phyloP scores from a whole-genome alignment of 2,888 invertebrate genomes.

The Perdita meconis region DNA sequence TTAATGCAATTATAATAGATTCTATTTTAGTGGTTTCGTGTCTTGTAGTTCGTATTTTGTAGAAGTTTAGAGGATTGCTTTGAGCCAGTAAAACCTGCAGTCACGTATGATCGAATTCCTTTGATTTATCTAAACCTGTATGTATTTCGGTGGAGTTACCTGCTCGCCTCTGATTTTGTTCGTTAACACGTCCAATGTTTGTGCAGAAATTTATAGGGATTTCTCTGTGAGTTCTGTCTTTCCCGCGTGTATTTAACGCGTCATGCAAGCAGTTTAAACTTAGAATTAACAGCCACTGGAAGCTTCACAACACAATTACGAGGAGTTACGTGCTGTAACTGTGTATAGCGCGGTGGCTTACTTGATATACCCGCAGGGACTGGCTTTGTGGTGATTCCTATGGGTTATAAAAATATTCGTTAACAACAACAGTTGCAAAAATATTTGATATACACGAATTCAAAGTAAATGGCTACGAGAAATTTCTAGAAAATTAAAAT shows the following conservation, averaged over 20 bases:
- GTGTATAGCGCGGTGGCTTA: not conserved
- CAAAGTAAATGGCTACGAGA: no score
- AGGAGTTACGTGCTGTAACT: not conserved
- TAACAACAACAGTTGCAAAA: no score
- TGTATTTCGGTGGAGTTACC: constrained; percentile 13
- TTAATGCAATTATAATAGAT: no score
- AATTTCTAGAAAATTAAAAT: no score
- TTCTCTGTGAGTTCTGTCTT: constrained; percentile 37
- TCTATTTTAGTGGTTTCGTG: no score
- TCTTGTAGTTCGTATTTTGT: no score
- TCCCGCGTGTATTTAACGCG: constrained; percentile 4
- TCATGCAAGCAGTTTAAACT: constrained; percentile 10
- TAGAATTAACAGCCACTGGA: constrained; percentile 29
- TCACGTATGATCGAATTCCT: not conserved
- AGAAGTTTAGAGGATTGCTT: no score
- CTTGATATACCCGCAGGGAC: not conserved
- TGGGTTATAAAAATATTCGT: no score
- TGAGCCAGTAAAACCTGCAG: no score
- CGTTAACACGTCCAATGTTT: constrained; percentile 43
- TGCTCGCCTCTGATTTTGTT: constrained; percentile 28
- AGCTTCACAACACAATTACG: constrained; percentile 31
- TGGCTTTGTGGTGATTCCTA: no score
- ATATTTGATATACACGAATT: no score
- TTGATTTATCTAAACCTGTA: not conserved
- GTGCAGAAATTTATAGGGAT: constrained; percentile 27